Evolutionary conservation across 2,113 vertebrate species (phyloP), one percentile per base, ranked within the genome.

Genomic region (Rhabdornis inornatus): DNA sequence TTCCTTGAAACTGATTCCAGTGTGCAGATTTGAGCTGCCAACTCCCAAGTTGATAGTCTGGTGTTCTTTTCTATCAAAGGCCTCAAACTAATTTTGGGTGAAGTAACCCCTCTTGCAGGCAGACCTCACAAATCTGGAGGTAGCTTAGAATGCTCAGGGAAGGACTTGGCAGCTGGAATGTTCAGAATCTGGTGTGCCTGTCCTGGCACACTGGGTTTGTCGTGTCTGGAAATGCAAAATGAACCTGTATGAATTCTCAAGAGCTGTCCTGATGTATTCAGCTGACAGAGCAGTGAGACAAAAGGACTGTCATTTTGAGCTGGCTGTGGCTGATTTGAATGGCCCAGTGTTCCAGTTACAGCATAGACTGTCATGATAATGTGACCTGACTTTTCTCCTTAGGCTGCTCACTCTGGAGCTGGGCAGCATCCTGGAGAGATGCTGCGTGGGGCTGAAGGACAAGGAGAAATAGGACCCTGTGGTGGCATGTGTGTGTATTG

Each of bases 391-490:
- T 79, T 68, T 59, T 59, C 30, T 79, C 47, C 75, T 50, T 14
- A n/a, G 79, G 22, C 80, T 75, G 49, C 45, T 92, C 10, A 0
- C 35, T 59, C 42, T 56, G 52, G 65, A 86, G 42, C 52, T 31
- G 25, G 33, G 17, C 47, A 40, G 50, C 30, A 6, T 63, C 4
- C 4, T 49, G 69, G 24, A 71, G 44, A 69, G 63, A 17, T 59
- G 57, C 50, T 0, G 0, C 1, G n/a, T n/a, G 74, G 39, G 40
- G 44, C 83, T 86, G 75, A 66, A 60, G 42, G 52, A 27, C 20
- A 20, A 31, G 37, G 39, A 15, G n/a, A 3, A 64, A 37, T 0
- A 7, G 15, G 10, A 17, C 59, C 44, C 35, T 0, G 0, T 56
- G 78, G 42, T 6, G 56, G 47, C 59, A 10, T 69, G 42, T 40